Base-by-base conservation (phyloP, 2,113 vertebrate genomes). In the Cololabis saira region DNA sequence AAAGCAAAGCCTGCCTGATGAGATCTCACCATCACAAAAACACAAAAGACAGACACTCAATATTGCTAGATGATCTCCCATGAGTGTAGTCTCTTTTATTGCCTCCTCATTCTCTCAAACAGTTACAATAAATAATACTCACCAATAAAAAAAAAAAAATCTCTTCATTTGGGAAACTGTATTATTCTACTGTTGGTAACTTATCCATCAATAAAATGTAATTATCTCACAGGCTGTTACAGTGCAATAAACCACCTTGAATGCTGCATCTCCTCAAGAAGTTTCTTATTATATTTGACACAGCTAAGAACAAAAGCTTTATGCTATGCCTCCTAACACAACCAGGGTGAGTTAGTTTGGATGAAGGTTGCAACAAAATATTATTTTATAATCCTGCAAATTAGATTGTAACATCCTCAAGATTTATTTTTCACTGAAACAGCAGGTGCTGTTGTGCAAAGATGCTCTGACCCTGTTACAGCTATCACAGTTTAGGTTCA, bases 81-180 rank as follows among this genome's bases (percentile, higher is more conserved):
- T 71, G 72, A 42, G 81, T 56, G 50, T 21, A 13, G 5, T 61
- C 55, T 15, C 44, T 16, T 81, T 82, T 84, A 84, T 84, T 87
- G 70, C 78, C 59, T 66, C 78, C 63, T 78, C 64, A 58, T 37
- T 71, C 78, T 57, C 73, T 48, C 64, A 67, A n/a, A 71, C 57
- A 76, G 67, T 49, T 14, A 27, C 74, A 80, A 80, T 87, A 82
- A 82, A 78, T 55, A 69, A 54, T 63, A 67, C 78, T 64, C 52
- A 84, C 74, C 76, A n/a, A n/a, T n/a, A 72, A 79, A 76, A 45
- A 11, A 12, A 21, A 30, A 30, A 30, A 30, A 30, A 30, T 30
- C 3, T 54, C 42, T 78, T 27, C 8, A 58, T 74, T 81, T 60
- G 22, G 21, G 30, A 53, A 56, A 72, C 33, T 42, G 14, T 30